These are phyloP conservation scores for Bambusicola thoracicus DNA, from an alignment of 2,113 vertebrate species.

Conservation along the genomic window DNA sequence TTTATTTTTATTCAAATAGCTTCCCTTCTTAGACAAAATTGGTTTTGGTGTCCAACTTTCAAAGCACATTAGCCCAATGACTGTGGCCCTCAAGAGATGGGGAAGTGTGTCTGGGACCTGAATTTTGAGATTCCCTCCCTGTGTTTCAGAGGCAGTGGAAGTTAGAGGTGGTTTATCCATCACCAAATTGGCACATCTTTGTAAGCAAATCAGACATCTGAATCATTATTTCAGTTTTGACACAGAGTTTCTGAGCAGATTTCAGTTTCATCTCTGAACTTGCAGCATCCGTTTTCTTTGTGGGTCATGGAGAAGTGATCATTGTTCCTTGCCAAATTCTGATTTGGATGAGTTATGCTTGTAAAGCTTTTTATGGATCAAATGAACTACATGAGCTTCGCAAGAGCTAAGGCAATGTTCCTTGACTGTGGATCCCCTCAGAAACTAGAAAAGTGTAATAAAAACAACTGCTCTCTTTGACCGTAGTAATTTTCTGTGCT, in stretches of 20 bases:
- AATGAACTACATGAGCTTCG: not conserved
- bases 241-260: not conserved
- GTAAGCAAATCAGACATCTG: not conserved
- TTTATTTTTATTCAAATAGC: not conserved
- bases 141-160: not conserved
- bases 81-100: not conserved
- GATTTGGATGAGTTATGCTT: not conserved
- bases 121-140: not conserved
- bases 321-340: not conserved
- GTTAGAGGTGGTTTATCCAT: not conserved
- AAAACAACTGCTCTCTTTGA: not conserved
- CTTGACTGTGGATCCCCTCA: not conserved
- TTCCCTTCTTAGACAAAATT: not conserved
- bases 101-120: not conserved
- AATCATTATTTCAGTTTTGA: not conserved
- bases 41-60: not conserved
- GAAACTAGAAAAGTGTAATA: not conserved
- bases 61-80: not conserved
- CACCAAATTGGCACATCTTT: not conserved
- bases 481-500: not conserved
- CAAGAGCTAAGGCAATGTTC: conserved; percentile 10
- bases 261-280: not conserved
- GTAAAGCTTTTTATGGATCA: not conserved
- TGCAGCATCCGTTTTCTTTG: rapidly evolving
- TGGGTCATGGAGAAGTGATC: not conserved